A percentile compares a stretch with the other conserved stretches of the same genome.
These are phyloP conservation scores for Sipha maydis DNA, from an alignment of 2,888 invertebrate species.

Conservation along the genomic window DNA sequence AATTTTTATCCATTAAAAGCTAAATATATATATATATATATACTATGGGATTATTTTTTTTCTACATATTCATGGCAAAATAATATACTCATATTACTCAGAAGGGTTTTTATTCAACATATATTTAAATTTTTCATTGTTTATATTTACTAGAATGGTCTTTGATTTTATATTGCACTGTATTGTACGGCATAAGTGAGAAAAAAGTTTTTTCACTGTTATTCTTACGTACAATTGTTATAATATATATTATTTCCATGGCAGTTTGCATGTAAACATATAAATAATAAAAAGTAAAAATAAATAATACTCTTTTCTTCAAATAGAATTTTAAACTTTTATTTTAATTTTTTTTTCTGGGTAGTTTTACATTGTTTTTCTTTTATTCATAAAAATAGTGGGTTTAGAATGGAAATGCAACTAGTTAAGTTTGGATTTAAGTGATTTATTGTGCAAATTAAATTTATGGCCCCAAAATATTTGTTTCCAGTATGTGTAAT, in stretches of 20 bases:
- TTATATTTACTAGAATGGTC: background rate
- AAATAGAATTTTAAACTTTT: slow-evolving; percentile 15
- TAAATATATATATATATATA: too few relatives aligned
- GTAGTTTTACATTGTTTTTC: background rate
- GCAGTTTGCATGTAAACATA: background rate
- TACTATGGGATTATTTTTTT: too few relatives aligned
- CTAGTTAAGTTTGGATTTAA: background rate
- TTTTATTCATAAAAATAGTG: slow-evolving; percentile 18
- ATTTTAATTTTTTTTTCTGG: slow-evolving; percentile 8
- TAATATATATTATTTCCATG: background rate
- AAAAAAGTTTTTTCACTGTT: background rate
- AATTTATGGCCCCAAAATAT: slow-evolving; percentile 12
- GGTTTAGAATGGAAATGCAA: slow-evolving; percentile 11
- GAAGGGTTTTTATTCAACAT: background rate
- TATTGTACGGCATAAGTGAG: background rate
- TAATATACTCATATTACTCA: background rate
- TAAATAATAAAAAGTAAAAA: too few relatives aligned
- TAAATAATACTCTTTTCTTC: slow-evolving; percentile 15
- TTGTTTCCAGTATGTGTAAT: background rate
- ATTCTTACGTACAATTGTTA: background rate
- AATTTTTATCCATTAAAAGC: background rate
- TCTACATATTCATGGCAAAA: background rate
- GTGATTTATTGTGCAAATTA: slow-evolving; percentile 17
- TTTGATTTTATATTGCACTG: background rate
- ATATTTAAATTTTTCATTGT: slow-evolving; percentile 11